These are phyloP conservation scores for Ceratosolen fusciceps DNA, from an alignment of 1,140 invertebrate species.

Conservation along the genomic window DNA sequence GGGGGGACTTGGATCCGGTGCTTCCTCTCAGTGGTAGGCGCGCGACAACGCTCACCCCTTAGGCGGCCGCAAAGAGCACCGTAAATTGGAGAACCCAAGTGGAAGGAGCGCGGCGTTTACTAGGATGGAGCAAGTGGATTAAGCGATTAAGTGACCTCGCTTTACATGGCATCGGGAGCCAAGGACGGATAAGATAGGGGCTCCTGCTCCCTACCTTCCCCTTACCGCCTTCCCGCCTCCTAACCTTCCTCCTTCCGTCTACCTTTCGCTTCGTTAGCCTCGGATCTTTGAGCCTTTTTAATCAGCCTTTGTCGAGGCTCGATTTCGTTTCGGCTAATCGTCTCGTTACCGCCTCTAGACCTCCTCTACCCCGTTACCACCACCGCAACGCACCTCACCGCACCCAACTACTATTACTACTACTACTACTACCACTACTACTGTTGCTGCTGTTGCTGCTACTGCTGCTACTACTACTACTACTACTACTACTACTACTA, in stretches of 20 bases:
- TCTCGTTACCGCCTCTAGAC: conserved; percentile 11
- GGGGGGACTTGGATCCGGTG: conserved; percentile 18
- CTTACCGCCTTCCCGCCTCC: conserved; percentile 19
- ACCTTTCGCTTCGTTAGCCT: conserved; percentile 41
- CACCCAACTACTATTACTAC: no score
- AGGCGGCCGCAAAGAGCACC: conserved; percentile 34
- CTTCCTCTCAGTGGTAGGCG: conserved; percentile 28
- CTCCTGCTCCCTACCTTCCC: background rate
- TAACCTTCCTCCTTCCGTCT: conserved; percentile 18
- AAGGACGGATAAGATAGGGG: background rate
- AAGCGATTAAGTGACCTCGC: conserved; percentile 54
- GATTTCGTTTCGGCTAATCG: conserved; percentile 38
- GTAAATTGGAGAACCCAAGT: conserved; percentile 55
- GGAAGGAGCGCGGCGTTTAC: conserved; percentile 55
- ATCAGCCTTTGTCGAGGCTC: background rate
- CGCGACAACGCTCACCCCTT: background rate
- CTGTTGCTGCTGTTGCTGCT: background rate
- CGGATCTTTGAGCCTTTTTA: conserved; percentile 45
- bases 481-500: no score
- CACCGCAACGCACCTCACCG: background rate
- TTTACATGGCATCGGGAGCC: conserved; percentile 36
- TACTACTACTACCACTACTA: background rate
- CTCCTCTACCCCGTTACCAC: no score
- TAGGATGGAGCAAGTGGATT: conserved; percentile 56
- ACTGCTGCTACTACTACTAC: no score